Conservation (phyloP, 1,140 invertebrate genomes). For the Frieseomelitta varia region DNA sequence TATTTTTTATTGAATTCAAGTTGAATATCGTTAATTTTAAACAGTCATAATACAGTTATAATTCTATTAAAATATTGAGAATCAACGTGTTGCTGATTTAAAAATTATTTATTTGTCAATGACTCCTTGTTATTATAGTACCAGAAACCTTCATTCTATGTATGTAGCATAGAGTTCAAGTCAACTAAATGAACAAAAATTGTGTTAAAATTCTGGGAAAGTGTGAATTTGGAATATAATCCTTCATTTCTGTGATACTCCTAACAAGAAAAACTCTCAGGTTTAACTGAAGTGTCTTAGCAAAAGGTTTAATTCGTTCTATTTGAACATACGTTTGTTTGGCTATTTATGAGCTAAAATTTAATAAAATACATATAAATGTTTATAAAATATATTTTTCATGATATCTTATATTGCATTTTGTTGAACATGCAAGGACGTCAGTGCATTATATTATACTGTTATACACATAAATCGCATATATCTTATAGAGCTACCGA, state of each 20-base stretch:
- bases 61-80: not conserved
- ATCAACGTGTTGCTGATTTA: not conserved
- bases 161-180: not conserved
- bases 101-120: not conserved
- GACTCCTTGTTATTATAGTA: not conserved
- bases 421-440: not conserved
- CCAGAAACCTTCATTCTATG: not conserved
- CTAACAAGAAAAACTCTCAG: conserved; percentile 33
- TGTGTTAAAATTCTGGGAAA: not conserved
- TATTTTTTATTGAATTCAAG: not conserved
- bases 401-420: not conserved
- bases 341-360: not conserved
- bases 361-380: not conserved
- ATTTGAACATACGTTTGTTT: not conserved
- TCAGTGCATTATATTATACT: conserved; percentile 10
- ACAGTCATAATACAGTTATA: not conserved
- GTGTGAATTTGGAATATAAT: not conserved
- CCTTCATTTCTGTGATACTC: not conserved
- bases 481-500: not conserved
- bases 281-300: conserved; percentile 20
- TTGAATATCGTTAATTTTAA: not conserved
- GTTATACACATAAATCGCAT: not conserved
- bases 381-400: not conserved
- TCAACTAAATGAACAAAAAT: not conserved
- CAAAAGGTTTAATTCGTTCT: not conserved